These are phyloP conservation scores for Lasioglossum pauxillum DNA, from an alignment of 2,888 invertebrate genomes.

Conservation along the genomic window DNA sequence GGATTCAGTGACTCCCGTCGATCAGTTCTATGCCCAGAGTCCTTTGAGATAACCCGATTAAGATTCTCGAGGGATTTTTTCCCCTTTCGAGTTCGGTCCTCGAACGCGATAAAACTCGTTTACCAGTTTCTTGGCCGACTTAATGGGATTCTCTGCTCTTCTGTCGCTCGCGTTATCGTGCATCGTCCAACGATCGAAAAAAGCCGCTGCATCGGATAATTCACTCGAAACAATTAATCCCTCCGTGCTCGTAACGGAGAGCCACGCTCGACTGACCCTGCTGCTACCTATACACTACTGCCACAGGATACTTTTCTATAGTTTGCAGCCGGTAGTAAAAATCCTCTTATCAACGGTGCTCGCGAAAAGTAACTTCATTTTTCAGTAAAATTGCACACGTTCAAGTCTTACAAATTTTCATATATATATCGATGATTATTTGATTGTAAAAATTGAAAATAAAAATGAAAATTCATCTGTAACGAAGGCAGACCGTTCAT, in stretches of 20 bases:
- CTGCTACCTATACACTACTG: not conserved
- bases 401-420: too few species aligned
- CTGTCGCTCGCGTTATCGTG: not conserved
- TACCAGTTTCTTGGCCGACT: slow-evolving; percentile 12
- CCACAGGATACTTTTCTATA: not conserved
- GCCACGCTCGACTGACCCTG: not conserved
- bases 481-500: not conserved
- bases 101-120: not conserved
- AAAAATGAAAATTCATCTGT: not conserved
- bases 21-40: not conserved
- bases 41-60: slow-evolving; percentile 16
- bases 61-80: slow-evolving; percentile 5
- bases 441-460: too few species aligned
- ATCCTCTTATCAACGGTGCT: too few species aligned
- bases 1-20: not conserved
- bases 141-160: not conserved
- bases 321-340: not conserved
- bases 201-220: not conserved
- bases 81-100: not conserved
- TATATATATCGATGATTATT: too few species aligned
- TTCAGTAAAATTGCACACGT: too few species aligned
- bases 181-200: not conserved
- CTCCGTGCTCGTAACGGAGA: not conserved
- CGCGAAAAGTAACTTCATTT: too few species aligned
- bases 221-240: slow-evolving; percentile 12